These are phyloP conservation scores for Coelopa frigida DNA, from an alignment of 1,140 invertebrate genomes.

Conservation along the genomic window DNA sequence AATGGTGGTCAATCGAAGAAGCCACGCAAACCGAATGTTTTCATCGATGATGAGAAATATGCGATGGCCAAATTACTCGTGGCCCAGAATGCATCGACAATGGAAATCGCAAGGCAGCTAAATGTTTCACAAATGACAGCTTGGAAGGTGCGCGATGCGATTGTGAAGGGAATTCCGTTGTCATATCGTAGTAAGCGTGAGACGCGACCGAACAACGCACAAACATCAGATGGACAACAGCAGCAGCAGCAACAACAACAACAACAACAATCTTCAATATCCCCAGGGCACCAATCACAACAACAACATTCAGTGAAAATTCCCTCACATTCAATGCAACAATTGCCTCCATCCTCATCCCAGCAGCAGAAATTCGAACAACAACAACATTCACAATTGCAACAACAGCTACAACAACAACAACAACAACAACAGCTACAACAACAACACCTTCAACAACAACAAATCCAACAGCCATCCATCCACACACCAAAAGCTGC, in stretches of 20 bases:
- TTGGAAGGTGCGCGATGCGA: conserved; percentile 42
- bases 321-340: too few relatives aligned
- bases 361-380: conserved; percentile 1
- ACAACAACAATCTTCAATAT: conserved; percentile 19
- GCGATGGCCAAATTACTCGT: conserved; percentile 41
- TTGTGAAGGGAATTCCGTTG: conserved; percentile 37
- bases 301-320: too few relatives aligned
- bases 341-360: too few relatives aligned
- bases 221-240: conserved; percentile 13
- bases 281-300: conserved; percentile 15
- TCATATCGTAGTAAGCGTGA: conserved; percentile 39
- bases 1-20: conserved; percentile 22
- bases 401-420: conserved; percentile 12
- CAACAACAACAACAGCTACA: conserved; percentile 14
- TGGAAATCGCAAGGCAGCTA: conserved; percentile 37
- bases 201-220: conserved; percentile 13
- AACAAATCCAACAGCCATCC: conserved; percentile 21
- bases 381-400: too few relatives aligned
- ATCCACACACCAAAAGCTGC: conserved; percentile 15
- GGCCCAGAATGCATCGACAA: conserved; percentile 37
- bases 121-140: conserved; percentile 43
- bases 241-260: conserved; percentile 15
- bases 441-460: conserved; percentile 18
- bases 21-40: conserved; percentile 41
- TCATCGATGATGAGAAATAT: conserved; percentile 42